These are phyloP conservation scores for Kobus ellipsiprymnus DNA, from an alignment of 2,113 vertebrate genomes.

Conservation along the genomic window DNA sequence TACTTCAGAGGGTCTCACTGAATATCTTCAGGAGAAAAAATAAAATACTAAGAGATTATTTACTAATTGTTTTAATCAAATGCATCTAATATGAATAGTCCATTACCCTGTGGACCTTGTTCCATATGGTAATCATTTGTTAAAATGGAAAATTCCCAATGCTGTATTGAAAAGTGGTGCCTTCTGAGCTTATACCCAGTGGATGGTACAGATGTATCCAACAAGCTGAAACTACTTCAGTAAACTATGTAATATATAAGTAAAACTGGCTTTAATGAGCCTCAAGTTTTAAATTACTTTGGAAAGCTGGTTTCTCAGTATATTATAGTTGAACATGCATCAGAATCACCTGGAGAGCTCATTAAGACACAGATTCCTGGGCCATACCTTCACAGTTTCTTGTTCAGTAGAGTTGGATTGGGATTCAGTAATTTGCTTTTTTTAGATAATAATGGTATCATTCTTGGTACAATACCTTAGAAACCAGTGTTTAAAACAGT, in stretches of 20 bases:
- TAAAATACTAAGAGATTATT: conserved; percentile 15
- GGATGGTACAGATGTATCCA: neutral
- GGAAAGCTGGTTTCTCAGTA: neutral
- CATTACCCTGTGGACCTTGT: neutral
- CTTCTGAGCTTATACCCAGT: neutral
- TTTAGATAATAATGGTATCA: neutral
- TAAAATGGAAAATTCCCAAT: neutral
- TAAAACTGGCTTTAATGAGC: conserved; percentile 19
- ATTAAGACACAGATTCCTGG: neutral
- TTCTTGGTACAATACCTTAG: neutral
- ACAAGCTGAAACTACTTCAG: neutral
- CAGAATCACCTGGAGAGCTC: neutral
- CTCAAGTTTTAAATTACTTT: neutral
- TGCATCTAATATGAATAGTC: neutral
- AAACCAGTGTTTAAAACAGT: neutral
- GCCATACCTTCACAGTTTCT: neutral
- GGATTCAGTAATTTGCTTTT: neutral
- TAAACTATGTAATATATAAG: neutral
- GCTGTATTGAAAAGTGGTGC: neutral
- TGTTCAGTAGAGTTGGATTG: neutral
- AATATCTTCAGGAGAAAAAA: conserved; percentile 31
- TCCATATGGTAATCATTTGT: neutral
- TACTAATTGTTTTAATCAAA: neutral
- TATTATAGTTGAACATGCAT: neutral
- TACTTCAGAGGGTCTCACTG: neutral